A percentile compares a stretch with the other conserved stretches of the same genome.
These are phyloP conservation scores for Drosophila fungiperda DNA, from an alignment of 2,888 invertebrate species.

Conservation along the genomic window DNA sequence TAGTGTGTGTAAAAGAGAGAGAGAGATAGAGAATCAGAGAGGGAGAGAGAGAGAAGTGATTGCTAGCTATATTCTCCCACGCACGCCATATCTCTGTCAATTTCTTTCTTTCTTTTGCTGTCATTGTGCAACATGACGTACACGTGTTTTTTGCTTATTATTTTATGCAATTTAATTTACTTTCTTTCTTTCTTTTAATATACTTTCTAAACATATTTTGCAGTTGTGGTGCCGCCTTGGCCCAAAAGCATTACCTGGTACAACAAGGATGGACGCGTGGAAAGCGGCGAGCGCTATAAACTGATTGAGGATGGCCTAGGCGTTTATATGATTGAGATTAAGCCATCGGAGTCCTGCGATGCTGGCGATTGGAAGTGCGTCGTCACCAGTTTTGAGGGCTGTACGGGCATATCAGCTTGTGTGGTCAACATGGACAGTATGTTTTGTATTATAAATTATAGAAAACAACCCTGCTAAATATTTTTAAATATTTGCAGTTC, in stretches of 20 bases:
- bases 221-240: constrained; percentile 94
- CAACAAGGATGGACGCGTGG: constrained; percentile 92
- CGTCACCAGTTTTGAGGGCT: constrained; percentile 91
- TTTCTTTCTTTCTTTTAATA: constrained; percentile 1
- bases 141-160: constrained; percentile 19
- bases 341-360: constrained; percentile 91
- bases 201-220: constrained; percentile 5
- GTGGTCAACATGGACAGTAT: constrained; percentile 92
- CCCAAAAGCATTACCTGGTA: constrained; percentile 93
- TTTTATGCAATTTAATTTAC: neutral
- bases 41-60: neutral
- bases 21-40: neutral
- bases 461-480: neutral
- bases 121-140: constrained; percentile 21
- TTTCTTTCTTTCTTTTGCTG: constrained; percentile 4
- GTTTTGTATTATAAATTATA: constrained; percentile 59
- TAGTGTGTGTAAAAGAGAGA: neutral
- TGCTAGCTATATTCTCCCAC: neutral
- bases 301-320: constrained; percentile 93
- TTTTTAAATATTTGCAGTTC: constrained; percentile 87
- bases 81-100: constrained; percentile 1
- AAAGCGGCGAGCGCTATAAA: constrained; percentile 89
- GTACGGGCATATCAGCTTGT: constrained; percentile 91
- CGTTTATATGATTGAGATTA: constrained; percentile 91
- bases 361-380: constrained; percentile 97